Conservation (phyloP, 2,113 vertebrate genomes). For the Paradisaea rubra region DNA sequence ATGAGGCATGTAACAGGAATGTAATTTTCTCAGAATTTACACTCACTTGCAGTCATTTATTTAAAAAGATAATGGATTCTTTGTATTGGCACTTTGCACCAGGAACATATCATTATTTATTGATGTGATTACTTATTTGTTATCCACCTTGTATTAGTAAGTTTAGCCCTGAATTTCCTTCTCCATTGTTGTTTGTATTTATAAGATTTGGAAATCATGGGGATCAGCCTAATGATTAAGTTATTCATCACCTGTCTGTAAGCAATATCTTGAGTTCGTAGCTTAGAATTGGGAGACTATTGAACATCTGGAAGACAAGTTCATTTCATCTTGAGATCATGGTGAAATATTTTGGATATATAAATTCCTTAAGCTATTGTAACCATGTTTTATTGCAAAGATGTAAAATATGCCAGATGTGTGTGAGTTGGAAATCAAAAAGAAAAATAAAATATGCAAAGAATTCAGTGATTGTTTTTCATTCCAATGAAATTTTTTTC, state of each 20-base stretch:
- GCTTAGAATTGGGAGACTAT: constrained; percentile 81
- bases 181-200: constrained; percentile 97
- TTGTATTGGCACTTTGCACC: constrained; percentile 98
- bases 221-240: constrained; percentile 87
- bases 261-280: constrained; percentile 98
- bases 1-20: constrained; percentile 89
- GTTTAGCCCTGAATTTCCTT: constrained; percentile 89
- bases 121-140: constrained; percentile 90
- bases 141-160: constrained; percentile 87
- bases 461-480: constrained; percentile 83
- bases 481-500: constrained; percentile 9
- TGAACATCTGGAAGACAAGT: constrained; percentile 84
- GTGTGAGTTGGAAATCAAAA: constrained; percentile 94
- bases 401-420: constrained; percentile 98
- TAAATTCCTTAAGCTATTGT: constrained; percentile 98
- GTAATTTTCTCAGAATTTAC: constrained; percentile 86
- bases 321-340: constrained; percentile 83
- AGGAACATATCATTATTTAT: constrained; percentile 98
- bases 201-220: constrained; percentile 77
- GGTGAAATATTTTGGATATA: constrained; percentile 98
- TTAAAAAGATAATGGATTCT: constrained; percentile 86
- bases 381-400: constrained; percentile 99
- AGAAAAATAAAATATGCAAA: constrained; percentile 99
- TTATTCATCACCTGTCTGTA: constrained; percentile 94
- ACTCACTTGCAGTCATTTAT: constrained; percentile 91